Percentiles rank a stretch among this genome's conserved stretches.
Evolutionary conservation across 2,888 invertebrate species (phyloP).

Genomic region (Monopis laevigella): DNA sequence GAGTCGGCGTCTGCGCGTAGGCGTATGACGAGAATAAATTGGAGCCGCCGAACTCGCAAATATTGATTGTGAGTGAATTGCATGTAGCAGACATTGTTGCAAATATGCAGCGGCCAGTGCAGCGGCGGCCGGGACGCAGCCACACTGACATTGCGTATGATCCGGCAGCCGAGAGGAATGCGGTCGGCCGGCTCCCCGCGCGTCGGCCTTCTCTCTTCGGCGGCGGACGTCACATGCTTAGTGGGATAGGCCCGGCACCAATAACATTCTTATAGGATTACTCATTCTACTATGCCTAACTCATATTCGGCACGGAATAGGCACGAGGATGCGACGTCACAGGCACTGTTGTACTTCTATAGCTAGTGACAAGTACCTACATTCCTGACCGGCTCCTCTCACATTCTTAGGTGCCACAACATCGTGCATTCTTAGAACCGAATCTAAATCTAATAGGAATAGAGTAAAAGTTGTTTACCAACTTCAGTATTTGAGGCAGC

Average conservation of each 20-base stretch:
- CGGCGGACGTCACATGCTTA: constrained; percentile 46
- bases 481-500: not conserved
- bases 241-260: constrained; percentile 37
- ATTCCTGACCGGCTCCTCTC: not conserved
- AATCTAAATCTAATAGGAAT: not conserved
- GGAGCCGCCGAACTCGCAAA: constrained; percentile 1
- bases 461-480: constrained; percentile 3
- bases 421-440: not conserved
- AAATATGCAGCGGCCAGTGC: constrained; percentile 29
- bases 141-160: constrained; percentile 64
- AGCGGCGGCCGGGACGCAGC: constrained; percentile 31
- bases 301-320: not conserved
- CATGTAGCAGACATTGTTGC: constrained; percentile 28
- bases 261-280: constrained; percentile 1
- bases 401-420: not conserved
- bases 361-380: not conserved
- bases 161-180: constrained; percentile 65
- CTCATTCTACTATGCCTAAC: too few species aligned
- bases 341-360: not conserved
- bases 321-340: not conserved
- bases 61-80: constrained; percentile 8
- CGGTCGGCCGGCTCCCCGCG: constrained; percentile 54
- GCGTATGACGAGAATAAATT: constrained; percentile 9
- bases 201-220: constrained; percentile 43
- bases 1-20: too few species aligned